Base-by-base conservation (phyloP, 2,113 vertebrate species). In the Saccopteryx bilineata region DNA sequence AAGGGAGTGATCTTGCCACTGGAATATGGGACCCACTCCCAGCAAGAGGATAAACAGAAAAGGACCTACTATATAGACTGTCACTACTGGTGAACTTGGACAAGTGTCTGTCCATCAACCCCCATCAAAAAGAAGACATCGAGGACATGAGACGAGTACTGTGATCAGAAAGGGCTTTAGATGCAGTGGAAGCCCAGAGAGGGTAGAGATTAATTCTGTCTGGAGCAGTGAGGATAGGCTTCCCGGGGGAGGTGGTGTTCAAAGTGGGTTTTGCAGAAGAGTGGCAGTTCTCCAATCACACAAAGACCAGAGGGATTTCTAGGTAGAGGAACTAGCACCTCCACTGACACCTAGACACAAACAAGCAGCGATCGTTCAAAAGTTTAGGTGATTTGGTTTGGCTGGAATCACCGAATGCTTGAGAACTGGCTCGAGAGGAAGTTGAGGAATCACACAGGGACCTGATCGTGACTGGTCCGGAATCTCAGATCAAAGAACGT, bases 211-310 rank as follows among this genome's bases (percentile, higher is more conserved):
- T 31, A 75, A 24, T 65, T 66, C 26, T 61, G 15, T 39, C 82
- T 88, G 21, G 50, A 85, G 11, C 13, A n/a, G 9, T 11, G 23
- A 63, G 46, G 28, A 9, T 12, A 11, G 76, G 13, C 82, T 84
- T 93, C 76, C 50, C 19, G 18, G 15, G 48, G 33, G 15, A 87
- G 52, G 60, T 65, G 71, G 46, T 33, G 7, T 31, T 94, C 78
- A 31, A 80, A 84, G 60, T 65, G 15, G 15, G 26, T 63, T 76
- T 76, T 88, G 48, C 48, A 50, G 50, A 31, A 26, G 7, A 80
- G 2, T 28, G 89, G 33, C 93, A 61, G 39, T 50, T 96, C 56
- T 89, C 58, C 46, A n/a, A 28, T 52, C 39, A 91, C n/a, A 72
- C 26, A 80, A 68, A 91, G 6, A 4, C 4, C 28, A 81, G 11